Evolutionary conservation across 1,140 invertebrate species (phyloP).

Genomic region (Pollicipes pollicipes): DNA sequence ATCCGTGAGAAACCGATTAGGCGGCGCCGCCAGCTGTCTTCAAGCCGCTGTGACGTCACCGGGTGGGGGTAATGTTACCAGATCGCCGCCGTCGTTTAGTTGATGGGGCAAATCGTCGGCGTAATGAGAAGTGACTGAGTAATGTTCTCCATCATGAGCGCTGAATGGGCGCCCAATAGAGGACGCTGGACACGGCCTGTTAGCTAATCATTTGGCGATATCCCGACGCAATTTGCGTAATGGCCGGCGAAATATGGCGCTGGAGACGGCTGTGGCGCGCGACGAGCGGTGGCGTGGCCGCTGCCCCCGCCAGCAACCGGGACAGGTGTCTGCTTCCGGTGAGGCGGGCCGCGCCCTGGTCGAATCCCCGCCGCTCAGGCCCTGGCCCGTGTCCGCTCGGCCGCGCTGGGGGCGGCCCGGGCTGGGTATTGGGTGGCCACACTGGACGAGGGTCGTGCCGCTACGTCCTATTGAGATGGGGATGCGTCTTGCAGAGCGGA

Average conservation of each 20-base stretch:
- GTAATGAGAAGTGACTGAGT: conserved; percentile 1
- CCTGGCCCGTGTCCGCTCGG: too few relatives aligned
- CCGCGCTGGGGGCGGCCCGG: too few relatives aligned
- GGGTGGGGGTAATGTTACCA: not conserved
- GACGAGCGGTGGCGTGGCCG: too few relatives aligned
- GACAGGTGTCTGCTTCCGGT: too few relatives aligned
- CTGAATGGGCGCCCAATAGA: not conserved
- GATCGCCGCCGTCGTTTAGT: not conserved
- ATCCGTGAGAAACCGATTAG: not conserved
- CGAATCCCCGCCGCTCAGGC: too few relatives aligned
- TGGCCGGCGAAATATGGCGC: conserved; percentile 1
- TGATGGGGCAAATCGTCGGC: not conserved
- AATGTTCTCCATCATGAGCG: not conserved
- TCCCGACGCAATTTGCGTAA: not conserved
- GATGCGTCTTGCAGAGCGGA: too few relatives aligned
- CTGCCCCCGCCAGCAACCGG: too few relatives aligned
- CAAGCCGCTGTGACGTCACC: not conserved
- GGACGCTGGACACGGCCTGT: not conserved
- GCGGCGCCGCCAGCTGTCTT: not conserved
- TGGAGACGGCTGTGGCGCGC: too few relatives aligned
- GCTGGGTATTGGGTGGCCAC: too few relatives aligned
- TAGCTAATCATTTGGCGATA: not conserved
- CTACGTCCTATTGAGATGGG: too few relatives aligned
- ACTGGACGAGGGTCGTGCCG: too few relatives aligned
- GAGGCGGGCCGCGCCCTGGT: too few relatives aligned